These are phyloP conservation scores for Cheilosia impressa DNA, from an alignment of 2,888 invertebrate genomes.

Conservation along the genomic window DNA sequence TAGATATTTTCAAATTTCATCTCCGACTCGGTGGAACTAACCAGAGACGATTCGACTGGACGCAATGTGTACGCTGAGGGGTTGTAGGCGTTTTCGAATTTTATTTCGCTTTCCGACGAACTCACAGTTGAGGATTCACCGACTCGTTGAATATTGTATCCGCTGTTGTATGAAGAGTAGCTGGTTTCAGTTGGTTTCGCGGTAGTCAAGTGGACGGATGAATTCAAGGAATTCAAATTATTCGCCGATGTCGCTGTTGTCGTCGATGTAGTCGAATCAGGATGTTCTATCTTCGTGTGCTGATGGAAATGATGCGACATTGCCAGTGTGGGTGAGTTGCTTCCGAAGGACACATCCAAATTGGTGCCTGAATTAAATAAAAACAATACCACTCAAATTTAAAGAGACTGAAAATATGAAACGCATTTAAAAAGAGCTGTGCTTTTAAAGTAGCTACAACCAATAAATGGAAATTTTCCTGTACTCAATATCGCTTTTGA, in stretches of 20 bases:
- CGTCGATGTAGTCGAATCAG: constrained; percentile 83
- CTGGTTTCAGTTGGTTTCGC: constrained; percentile 61
- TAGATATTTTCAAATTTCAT: constrained; percentile 82
- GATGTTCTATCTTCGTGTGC: constrained; percentile 81
- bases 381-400: neutral
- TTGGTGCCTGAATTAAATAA: constrained; percentile 37
- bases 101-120: constrained; percentile 79
- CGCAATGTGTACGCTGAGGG: constrained; percentile 82
- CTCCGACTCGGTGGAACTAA: constrained; percentile 82
- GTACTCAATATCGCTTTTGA: no score
- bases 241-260: constrained; percentile 58
- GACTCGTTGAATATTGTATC: constrained; percentile 76
- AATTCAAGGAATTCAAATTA: constrained; percentile 67
- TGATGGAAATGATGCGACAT: constrained; percentile 79
- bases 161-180: constrained; percentile 77
- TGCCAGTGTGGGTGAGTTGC: constrained; percentile 77
- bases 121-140: constrained; percentile 79
- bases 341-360: constrained; percentile 79
- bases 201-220: constrained; percentile 58
- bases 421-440: neutral
- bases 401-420: neutral
- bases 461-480: no score
- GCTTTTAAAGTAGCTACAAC: no score
- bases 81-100: constrained; percentile 82
- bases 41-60: constrained; percentile 81